phyloP scores from a whole-genome alignment of 2,797 vertebrate species.

The Mormyrops attenuatus region DNA sequence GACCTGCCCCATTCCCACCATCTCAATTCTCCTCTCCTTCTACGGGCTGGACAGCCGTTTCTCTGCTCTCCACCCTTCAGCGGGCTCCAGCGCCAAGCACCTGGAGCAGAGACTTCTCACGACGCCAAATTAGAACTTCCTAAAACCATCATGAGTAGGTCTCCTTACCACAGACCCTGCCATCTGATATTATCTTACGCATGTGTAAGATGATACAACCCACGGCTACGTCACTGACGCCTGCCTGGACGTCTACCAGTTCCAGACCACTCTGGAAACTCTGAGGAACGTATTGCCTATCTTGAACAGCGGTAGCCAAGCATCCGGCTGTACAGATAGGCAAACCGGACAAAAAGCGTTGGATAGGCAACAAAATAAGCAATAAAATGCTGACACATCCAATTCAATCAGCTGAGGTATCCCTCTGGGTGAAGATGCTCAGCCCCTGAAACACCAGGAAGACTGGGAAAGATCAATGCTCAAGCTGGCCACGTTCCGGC shows the following conservation, averaged over 20 bases:
- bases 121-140: neutral
- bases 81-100: neutral
- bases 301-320: neutral
- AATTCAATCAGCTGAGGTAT: neutral
- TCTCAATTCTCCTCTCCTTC: neutral
- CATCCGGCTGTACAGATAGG: neutral
- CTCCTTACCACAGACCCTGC: neutral
- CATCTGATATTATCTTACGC: neutral
- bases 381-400: neutral
- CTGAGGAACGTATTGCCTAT: neutral
- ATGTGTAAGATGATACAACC: neutral
- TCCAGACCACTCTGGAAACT: neutral
- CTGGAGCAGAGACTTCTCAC: neutral
- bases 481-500: neutral
- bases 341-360: neutral
- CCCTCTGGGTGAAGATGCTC: neutral
- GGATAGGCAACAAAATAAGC: neutral
- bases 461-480: neutral
- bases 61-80: neutral
- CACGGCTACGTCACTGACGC: neutral
- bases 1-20: neutral
- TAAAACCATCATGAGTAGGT: neutral
- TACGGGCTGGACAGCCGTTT: neutral
- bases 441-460: neutral
- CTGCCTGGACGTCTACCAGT: neutral